Percentiles rank a stretch among this genome's conserved stretches.
These are phyloP conservation scores for Atta cephalotes DNA, from an alignment of 1,140 invertebrate species.

Conservation along the genomic window DNA sequence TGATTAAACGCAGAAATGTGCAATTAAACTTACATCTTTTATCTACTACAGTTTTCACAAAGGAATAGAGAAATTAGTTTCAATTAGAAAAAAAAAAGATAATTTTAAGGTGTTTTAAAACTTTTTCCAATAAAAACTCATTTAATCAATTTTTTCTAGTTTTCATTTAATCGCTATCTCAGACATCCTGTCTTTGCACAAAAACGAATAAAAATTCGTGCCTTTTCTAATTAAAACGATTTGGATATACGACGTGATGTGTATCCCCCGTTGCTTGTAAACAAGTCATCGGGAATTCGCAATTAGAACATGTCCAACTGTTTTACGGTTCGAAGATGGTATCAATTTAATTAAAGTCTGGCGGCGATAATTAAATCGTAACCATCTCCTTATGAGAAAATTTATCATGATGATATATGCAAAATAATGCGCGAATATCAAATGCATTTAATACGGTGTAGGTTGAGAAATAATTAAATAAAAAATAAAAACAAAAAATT, in stretches of 20 bases:
- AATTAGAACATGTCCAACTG: conserved; percentile 51
- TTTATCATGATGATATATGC: background rate
- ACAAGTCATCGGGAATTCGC: conserved; percentile 32
- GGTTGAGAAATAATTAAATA: background rate
- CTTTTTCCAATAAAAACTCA: background rate
- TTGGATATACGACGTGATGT: background rate
- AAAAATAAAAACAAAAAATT: background rate
- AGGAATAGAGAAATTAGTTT: background rate
- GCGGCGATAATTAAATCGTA: conserved; percentile 26
- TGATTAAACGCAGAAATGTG: conserved; percentile 20
- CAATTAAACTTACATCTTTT: background rate
- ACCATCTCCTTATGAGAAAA: background rate
- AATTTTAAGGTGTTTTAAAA: background rate
- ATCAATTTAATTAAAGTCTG: conserved; percentile 52
- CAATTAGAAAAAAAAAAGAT: background rate
- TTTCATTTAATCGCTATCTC: background rate
- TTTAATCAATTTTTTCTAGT: background rate
- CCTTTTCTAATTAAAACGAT: conserved; percentile 41
- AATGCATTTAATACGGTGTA: background rate
- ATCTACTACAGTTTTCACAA: background rate
- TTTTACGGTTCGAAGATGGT: conserved; percentile 40
- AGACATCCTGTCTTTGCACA: background rate
- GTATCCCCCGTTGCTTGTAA: conserved; percentile 3
- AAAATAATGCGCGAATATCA: conserved; percentile 7
- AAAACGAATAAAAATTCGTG: conserved; percentile 5